Percentiles rank a stretch among this genome's conserved stretches.
Evolutionary conservation across 1,140 invertebrate species (phyloP).

Genomic region (Anastrepha ludens): DNA sequence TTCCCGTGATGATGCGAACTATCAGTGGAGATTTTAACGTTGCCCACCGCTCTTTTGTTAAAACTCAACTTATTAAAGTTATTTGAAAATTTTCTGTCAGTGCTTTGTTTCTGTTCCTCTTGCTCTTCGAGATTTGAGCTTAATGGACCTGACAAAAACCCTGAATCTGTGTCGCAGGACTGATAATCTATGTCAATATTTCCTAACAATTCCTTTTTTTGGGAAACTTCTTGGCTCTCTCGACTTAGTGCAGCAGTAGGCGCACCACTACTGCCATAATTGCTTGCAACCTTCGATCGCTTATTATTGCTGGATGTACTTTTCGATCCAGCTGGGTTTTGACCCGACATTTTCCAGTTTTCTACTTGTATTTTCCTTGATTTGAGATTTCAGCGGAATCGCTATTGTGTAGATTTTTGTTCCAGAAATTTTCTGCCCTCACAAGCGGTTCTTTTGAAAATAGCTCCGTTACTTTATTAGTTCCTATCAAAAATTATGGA

Average conservation of each 20-base stretch:
- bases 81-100: slow-evolving; percentile 52
- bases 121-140: slow-evolving; percentile 55
- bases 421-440: too few species aligned
- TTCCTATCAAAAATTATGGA: background rate
- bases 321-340: slow-evolving; percentile 68
- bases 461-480: background rate
- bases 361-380: background rate
- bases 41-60: slow-evolving; percentile 33
- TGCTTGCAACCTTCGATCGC: slow-evolving; percentile 60
- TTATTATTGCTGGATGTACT: slow-evolving; percentile 64
- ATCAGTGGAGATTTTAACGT: background rate
- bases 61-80: slow-evolving; percentile 53
- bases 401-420: too few species aligned
- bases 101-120: slow-evolving; percentile 54
- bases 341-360: slow-evolving; percentile 66
- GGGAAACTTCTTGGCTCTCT: slow-evolving; percentile 31
- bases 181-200: slow-evolving; percentile 65
- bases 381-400: background rate
- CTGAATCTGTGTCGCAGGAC: slow-evolving; percentile 74
- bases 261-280: slow-evolving; percentile 62
- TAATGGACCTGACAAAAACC: slow-evolving; percentile 72
- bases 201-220: slow-evolving; percentile 54
- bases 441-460: too few species aligned
- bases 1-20: background rate
- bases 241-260: slow-evolving; percentile 59